phyloP scores from a whole-genome alignment of 2,888 invertebrate genomes.

The Lampropteryx suffumata region DNA sequence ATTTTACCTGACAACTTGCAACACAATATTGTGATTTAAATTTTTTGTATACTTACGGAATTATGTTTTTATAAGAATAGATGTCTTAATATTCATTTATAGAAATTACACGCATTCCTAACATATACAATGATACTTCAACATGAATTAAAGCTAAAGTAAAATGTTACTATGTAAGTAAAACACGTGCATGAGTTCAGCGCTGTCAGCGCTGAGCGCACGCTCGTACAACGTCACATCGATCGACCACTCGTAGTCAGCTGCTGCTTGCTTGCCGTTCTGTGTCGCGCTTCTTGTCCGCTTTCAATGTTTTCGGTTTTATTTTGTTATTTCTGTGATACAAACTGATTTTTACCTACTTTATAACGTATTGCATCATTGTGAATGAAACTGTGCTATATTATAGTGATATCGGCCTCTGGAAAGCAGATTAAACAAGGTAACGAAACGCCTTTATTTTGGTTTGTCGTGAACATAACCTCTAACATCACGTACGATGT shows the following conservation, averaged over 20 bases:
- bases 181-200: not conserved
- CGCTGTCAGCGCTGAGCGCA: conserved; percentile 17
- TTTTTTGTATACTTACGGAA: too few species aligned
- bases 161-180: too few species aligned
- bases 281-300: conserved; percentile 84
- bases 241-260: conserved; percentile 80
- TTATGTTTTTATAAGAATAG: too few species aligned
- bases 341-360: conserved; percentile 78
- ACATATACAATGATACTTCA: too few species aligned
- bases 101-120: too few species aligned
- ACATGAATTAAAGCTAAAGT: too few species aligned
- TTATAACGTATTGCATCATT: conserved; percentile 64
- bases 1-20: too few species aligned
- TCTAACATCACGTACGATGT: conserved; percentile 68
- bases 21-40: too few species aligned
- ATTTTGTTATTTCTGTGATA: conserved; percentile 83
- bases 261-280: conserved; percentile 88
- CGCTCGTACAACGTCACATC: conserved; percentile 60
- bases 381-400: conserved; percentile 72
- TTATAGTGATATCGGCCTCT: conserved; percentile 68
- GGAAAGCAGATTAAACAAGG: conserved; percentile 69
- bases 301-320: conserved; percentile 84
- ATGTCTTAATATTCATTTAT: too few species aligned
- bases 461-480: conserved; percentile 82
- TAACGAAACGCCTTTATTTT: conserved; percentile 84